phyloP scores from a whole-genome alignment of 2,888 invertebrate species.

The Oscheius sp. region DNA sequence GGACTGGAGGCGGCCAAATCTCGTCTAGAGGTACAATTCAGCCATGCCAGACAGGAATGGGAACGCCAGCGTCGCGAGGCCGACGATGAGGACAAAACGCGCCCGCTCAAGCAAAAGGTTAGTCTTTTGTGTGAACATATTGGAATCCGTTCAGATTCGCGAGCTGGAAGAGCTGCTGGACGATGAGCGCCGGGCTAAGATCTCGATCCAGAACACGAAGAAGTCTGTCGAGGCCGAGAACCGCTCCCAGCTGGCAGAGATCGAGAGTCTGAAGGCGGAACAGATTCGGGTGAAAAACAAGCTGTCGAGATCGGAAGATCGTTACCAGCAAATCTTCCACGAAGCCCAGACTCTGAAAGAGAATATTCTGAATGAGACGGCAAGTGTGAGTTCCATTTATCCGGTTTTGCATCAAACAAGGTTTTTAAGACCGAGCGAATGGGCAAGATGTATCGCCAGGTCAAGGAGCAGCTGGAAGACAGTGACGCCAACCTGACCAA shows the following conservation, averaged over 20 bases:
- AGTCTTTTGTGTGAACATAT: not conserved
- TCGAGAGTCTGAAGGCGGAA: not conserved
- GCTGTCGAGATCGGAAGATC: not conserved
- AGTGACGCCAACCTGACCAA: not conserved
- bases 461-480: not conserved
- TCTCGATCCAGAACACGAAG: slow-evolving; percentile 80
- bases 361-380: not conserved
- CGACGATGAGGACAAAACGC: slow-evolving; percentile 89
- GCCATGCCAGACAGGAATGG: slow-evolving; percentile 87
- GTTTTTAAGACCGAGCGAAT: slow-evolving; percentile 12
- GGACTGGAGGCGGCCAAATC: slow-evolving; percentile 95
- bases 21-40: slow-evolving; percentile 79
- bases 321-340: not conserved
- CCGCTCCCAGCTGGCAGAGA: not conserved
- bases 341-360: not conserved
- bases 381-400: not conserved
- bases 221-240: slow-evolving; percentile 75
- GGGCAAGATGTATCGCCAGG: not conserved
- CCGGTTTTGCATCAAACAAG: too few relatives aligned
- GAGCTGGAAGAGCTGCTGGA: slow-evolving; percentile 91
- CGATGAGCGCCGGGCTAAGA: slow-evolving; percentile 79
- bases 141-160: not conserved
- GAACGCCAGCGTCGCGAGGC: slow-evolving; percentile 94
- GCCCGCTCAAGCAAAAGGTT: slow-evolving; percentile 87
- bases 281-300: not conserved